Conservation (phyloP, 2,888 invertebrate genomes). For the Crematogaster levior region DNA sequence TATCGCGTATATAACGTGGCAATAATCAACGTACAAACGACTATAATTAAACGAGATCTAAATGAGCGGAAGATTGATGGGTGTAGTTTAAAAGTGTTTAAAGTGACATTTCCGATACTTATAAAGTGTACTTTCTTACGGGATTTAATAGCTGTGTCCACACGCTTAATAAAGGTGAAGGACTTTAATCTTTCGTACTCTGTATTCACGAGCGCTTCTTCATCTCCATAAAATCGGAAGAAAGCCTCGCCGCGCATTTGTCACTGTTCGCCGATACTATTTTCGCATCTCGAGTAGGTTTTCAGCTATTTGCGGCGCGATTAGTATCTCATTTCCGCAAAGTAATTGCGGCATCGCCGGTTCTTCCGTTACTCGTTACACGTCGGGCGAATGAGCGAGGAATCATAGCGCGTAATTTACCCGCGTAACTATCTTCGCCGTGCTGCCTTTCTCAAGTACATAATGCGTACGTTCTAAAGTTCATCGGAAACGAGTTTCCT, state of each 20-base stretch:
- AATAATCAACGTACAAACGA: background rate
- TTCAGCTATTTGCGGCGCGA: conserved; percentile 25
- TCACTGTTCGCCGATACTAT: conserved; percentile 39
- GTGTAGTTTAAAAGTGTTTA: background rate
- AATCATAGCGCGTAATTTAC: conserved; percentile 48
- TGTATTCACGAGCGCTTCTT: conserved; percentile 17
- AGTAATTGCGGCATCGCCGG: conserved; percentile 26
- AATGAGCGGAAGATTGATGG: background rate
- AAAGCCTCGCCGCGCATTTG: conserved; percentile 19
- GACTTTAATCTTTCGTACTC: conserved; percentile 14
- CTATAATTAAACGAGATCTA: background rate
- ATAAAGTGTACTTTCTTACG: background rate
- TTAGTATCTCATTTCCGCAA: conserved; percentile 48
- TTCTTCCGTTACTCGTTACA: conserved; percentile 51
- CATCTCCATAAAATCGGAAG: conserved; percentile 40
- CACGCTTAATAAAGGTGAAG: background rate
- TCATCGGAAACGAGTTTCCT: conserved; percentile 34
- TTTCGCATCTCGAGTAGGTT: background rate
- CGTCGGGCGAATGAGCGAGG: conserved; percentile 21
- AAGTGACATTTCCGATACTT: conserved; percentile 4
- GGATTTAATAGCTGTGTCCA: background rate
- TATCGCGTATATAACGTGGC: background rate
- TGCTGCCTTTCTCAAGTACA: conserved; percentile 23
- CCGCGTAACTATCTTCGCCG: conserved; percentile 1
- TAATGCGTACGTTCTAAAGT: conserved; percentile 5